Evolutionary conservation across 2,888 invertebrate genomes (phyloP).

Genomic region (Galeruca laticollis): DNA sequence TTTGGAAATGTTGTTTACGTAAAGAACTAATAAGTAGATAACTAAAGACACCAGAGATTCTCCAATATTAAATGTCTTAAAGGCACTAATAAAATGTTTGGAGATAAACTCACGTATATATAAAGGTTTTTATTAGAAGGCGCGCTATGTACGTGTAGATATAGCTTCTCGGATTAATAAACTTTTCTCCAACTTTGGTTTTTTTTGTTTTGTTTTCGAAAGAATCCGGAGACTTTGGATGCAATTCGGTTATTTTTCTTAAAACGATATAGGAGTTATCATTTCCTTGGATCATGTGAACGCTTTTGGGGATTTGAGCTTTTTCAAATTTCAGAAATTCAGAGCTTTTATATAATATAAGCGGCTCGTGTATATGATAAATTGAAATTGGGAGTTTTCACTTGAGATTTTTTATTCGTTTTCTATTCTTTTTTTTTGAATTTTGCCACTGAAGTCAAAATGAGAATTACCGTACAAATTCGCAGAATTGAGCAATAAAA

Average conservation of each 20-base stretch:
- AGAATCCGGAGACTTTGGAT: conserved; percentile 18
- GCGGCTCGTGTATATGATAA: not conserved
- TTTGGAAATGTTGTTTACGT: too few relatives aligned
- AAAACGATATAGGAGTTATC: not conserved
- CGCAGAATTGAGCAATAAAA: too few relatives aligned
- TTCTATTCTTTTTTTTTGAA: not conserved
- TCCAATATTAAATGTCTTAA: conserved; percentile 11
- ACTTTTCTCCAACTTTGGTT: conserved; percentile 18
- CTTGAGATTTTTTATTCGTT: not conserved
- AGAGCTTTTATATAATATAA: not conserved
- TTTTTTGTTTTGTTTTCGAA: conserved; percentile 20
- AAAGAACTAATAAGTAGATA: not conserved
- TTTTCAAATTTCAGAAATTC: not conserved
- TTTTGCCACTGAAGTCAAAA: too few relatives aligned
- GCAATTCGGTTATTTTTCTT: conserved; percentile 9
- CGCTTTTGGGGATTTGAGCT: not conserved
- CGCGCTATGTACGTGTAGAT: conserved; percentile 9
- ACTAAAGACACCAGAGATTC: not conserved
- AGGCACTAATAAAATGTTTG: conserved; percentile 21
- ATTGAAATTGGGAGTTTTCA: not conserved
- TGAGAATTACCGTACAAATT: too few relatives aligned
- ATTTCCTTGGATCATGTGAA: not conserved
- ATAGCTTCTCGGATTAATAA: conserved; percentile 29
- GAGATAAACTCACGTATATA: conserved; percentile 28
- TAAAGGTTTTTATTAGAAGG: conserved; percentile 28